Evolutionary conservation across 2,888 invertebrate genomes (phyloP).

Genomic region (Polylopha cassiicola): DNA sequence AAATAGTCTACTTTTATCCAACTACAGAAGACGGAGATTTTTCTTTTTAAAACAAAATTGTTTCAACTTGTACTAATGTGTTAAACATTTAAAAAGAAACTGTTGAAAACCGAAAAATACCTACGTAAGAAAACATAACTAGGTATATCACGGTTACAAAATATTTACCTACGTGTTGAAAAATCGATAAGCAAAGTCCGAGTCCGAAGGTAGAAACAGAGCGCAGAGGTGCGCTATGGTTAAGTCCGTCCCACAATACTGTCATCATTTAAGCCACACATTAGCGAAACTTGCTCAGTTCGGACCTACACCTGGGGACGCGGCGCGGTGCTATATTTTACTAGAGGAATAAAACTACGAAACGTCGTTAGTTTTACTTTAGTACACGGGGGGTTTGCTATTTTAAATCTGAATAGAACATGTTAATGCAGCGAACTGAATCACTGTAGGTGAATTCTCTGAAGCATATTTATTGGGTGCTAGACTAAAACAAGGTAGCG

Average conservation of each 20-base stretch:
- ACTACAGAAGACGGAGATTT: too few species aligned
- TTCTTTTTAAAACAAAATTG: too few species aligned
- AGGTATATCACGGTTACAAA: too few species aligned
- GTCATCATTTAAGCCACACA: conserved; percentile 74
- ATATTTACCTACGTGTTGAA: conserved; percentile 8
- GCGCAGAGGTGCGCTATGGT: conserved; percentile 33
- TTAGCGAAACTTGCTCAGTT: conserved; percentile 72
- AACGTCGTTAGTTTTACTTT: conserved; percentile 55
- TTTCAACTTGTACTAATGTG: too few species aligned
- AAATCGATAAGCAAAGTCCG: conserved; percentile 26
- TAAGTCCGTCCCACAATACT: conserved; percentile 53
- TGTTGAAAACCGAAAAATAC: too few species aligned
- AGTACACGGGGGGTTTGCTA: conserved; percentile 34
- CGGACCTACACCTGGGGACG: conserved; percentile 63
- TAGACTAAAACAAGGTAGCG: conserved; percentile 2
- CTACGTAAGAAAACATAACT: too few species aligned
- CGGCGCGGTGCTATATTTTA: conserved; percentile 63
- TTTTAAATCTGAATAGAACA: conserved; percentile 21
- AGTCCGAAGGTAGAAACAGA: conserved; percentile 4
- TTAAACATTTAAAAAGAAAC: too few species aligned
- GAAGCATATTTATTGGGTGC: conserved; percentile 11
- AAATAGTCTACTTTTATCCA: too few species aligned
- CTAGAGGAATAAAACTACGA: conserved; percentile 49
- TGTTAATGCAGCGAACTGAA: conserved; percentile 19
- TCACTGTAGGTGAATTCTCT: conserved; percentile 8